Evolutionary conservation across 2,113 vertebrate genomes (phyloP).

Genomic region (Prolemur simus): DNA sequence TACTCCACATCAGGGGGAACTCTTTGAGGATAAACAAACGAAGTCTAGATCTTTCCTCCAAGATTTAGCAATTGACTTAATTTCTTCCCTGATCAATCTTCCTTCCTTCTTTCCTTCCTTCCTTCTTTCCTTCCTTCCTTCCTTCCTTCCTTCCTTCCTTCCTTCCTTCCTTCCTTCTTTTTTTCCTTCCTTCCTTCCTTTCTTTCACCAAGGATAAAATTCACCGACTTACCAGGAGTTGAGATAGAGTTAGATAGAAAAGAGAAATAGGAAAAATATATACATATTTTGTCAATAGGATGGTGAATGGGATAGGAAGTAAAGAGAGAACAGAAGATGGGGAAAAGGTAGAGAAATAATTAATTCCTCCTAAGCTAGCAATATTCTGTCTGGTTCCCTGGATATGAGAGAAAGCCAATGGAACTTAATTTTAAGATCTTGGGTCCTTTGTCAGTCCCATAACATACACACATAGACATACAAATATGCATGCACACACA

Average conservation of each 20-base stretch:
- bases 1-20: neutral
- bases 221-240: neutral
- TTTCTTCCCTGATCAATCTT: neutral
- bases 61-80: neutral
- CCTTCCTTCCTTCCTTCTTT: no score
- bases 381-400: neutral
- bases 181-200: neutral
- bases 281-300: neutral
- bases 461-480: neutral
- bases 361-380: neutral
- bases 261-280: conserved; percentile 32
- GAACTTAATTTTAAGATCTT: neutral
- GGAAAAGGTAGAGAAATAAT: neutral
- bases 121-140: no score
- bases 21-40: neutral
- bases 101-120: neutral
- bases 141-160: no score
- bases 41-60: neutral
- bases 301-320: neutral
- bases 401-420: neutral
- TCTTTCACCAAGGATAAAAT: neutral
- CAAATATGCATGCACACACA: neutral
- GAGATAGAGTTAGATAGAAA: neutral
- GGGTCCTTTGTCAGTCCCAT: neutral
- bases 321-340: neutral